Evolutionary conservation across 2,113 vertebrate species (phyloP).

Genomic region (Aleadryas rufinucha): DNA sequence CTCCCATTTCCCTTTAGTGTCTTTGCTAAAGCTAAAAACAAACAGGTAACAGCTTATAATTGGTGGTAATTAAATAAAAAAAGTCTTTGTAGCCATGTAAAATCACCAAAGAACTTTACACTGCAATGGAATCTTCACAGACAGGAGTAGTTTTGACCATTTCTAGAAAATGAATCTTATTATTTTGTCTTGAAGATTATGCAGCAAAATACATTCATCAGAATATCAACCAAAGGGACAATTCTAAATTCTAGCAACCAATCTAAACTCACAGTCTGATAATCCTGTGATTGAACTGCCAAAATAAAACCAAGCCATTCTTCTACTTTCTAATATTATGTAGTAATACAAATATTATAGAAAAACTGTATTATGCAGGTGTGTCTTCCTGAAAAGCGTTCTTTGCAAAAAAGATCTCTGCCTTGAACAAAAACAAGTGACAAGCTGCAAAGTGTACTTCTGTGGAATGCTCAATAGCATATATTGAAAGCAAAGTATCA

Average conservation of each 20-base stretch:
- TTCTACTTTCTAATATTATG: neutral
- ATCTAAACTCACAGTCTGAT: neutral
- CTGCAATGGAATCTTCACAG: neutral
- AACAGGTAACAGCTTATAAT: neutral
- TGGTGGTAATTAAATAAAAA: neutral
- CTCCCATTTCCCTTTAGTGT: neutral
- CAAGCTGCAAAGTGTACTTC: conserved; percentile 37
- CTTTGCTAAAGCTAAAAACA: neutral
- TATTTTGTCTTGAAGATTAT: neutral
- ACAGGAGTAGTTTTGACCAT: neutral
- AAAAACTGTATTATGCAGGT: neutral
- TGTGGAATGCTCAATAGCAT: conserved; percentile 35
- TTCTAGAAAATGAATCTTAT: neutral
- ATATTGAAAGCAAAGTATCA: conserved; percentile 31
- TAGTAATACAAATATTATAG: neutral
- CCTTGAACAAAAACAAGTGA: conserved; percentile 56
- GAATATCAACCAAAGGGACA: neutral
- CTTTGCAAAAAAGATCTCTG: conserved; percentile 44
- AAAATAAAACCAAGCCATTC: neutral
- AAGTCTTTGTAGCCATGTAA: neutral
- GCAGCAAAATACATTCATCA: neutral
- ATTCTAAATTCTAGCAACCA: neutral
- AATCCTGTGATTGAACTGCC: neutral
- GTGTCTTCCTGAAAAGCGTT: conserved; percentile 41
- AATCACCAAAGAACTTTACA: neutral